A percentile compares a stretch with the other conserved stretches of the same genome.
phyloP scores from a whole-genome alignment of 2,888 invertebrate species.

The Trimorus sp. region DNA sequence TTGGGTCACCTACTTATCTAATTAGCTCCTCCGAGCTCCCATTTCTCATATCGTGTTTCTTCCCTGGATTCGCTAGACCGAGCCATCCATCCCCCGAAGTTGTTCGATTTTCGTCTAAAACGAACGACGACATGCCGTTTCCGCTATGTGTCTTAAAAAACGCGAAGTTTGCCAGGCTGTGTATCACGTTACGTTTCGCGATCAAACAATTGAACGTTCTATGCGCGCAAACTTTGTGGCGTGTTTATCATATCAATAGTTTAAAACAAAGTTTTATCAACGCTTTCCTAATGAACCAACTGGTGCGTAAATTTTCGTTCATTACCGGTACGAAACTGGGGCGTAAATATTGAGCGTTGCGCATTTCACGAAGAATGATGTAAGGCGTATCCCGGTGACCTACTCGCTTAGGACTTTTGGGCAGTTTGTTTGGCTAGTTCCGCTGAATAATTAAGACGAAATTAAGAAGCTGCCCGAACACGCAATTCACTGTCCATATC shows the following conservation, averaged over 20 bases:
- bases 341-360: conserved; percentile 43
- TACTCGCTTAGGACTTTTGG: conserved; percentile 4
- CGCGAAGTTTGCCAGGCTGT: conserved; percentile 4
- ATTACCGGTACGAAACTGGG: conserved; percentile 33
- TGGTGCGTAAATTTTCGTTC: conserved; percentile 45
- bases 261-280: conserved; percentile 50
- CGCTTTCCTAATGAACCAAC: conserved; percentile 42
- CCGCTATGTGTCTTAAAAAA: neutral
- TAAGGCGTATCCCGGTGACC: conserved; percentile 30
- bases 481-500: conserved; percentile 2
- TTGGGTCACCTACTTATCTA: conserved; percentile 32
- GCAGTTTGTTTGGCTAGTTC: conserved; percentile 6
- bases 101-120: conserved; percentile 10
- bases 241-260: conserved; percentile 48
- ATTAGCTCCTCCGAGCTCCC: conserved; percentile 9
- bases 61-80: neutral
- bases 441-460: conserved; percentile 15
- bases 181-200: conserved; percentile 14
- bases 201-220: conserved; percentile 42
- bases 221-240: conserved; percentile 22
- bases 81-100: neutral
- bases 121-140: conserved; percentile 13
- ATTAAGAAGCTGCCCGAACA: conserved; percentile 2
- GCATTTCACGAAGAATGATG: conserved; percentile 37
- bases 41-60: conserved; percentile 18